These are phyloP conservation scores for Dasysyrphus tricinctus DNA, from an alignment of 2,888 invertebrate genomes.

Conservation along the genomic window DNA sequence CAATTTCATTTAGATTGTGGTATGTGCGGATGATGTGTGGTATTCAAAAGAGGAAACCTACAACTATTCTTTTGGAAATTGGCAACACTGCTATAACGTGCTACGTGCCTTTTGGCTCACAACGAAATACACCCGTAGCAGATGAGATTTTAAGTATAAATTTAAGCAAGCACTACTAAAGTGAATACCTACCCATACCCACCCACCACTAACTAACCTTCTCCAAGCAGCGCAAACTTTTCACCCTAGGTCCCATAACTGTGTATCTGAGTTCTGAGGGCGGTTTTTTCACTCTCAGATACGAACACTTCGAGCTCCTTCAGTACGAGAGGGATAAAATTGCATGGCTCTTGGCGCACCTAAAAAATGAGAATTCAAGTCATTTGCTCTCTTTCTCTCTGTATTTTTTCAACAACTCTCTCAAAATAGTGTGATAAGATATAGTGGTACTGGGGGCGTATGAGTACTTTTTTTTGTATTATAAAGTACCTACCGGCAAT, in stretches of 20 bases:
- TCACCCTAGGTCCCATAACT: neutral
- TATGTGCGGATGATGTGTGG: no score
- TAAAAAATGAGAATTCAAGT: slow-evolving; percentile 45
- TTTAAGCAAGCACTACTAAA: neutral
- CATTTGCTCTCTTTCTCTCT: slow-evolving; percentile 23
- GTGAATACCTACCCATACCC: neutral
- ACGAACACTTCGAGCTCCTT: neutral
- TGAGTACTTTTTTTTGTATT: slow-evolving; percentile 23
- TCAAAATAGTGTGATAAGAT: neutral
- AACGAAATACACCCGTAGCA: neutral
- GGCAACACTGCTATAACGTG: slow-evolving; percentile 12
- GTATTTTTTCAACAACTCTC: slow-evolving; percentile 3
- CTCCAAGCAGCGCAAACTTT: neutral
- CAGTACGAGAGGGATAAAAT: neutral
- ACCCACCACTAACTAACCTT: neutral
- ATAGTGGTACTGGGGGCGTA: slow-evolving; percentile 33
- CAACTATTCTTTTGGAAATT: neutral
- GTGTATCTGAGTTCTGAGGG: neutral
- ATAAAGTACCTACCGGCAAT: slow-evolving; percentile 48
- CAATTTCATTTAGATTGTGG: neutral
- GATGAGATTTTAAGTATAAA: no score
- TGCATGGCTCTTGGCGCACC: slow-evolving; percentile 53
- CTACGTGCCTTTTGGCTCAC: slow-evolving; percentile 13
- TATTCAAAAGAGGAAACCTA: neutral
- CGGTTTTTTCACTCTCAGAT: slow-evolving; percentile 2